A percentile compares a stretch with the other conserved stretches of the same genome.
Evolutionary conservation across 2,888 invertebrate genomes (phyloP).

Genomic region (Eilema sororculum): DNA sequence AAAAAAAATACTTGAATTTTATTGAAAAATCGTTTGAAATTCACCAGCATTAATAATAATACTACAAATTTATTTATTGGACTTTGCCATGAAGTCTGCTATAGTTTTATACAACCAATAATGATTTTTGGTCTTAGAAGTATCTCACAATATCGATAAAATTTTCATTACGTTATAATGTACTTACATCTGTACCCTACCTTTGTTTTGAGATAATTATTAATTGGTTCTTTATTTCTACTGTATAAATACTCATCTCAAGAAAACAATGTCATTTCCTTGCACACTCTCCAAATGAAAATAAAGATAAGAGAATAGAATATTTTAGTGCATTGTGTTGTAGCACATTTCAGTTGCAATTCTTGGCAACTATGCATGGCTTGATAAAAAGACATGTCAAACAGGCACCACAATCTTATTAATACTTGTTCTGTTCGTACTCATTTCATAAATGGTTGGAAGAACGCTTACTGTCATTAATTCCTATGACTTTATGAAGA

Average conservation of each 20-base stretch:
- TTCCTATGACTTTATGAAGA: neutral
- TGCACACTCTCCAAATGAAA: slow-evolving; percentile 28
- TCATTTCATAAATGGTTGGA: neutral
- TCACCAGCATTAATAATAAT: too few relatives aligned
- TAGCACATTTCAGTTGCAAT: slow-evolving; percentile 43
- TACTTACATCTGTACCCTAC: neutral
- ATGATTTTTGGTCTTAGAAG: neutral
- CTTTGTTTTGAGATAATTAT: neutral
- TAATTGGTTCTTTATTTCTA: neutral
- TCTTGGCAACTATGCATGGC: slow-evolving; percentile 28
- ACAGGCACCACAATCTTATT: slow-evolving; percentile 33
- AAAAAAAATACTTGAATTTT: too few relatives aligned
- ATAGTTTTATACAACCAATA: neutral
- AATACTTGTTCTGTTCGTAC: slow-evolving; percentile 19
- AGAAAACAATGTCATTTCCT: slow-evolving; percentile 16
- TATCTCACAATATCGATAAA: neutral
- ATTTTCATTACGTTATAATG: too few relatives aligned
- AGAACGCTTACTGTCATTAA: too few relatives aligned
- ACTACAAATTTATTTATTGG: too few relatives aligned
- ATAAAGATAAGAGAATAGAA: slow-evolving; percentile 44
- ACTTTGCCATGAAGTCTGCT: too few relatives aligned
- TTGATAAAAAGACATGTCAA: slow-evolving; percentile 31
- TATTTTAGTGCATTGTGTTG: slow-evolving; percentile 50
- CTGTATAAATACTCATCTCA: neutral
- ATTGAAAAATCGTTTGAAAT: neutral